Base-by-base conservation (phyloP, 2,113 vertebrate species). In the Aphelocoma coerulescens region DNA sequence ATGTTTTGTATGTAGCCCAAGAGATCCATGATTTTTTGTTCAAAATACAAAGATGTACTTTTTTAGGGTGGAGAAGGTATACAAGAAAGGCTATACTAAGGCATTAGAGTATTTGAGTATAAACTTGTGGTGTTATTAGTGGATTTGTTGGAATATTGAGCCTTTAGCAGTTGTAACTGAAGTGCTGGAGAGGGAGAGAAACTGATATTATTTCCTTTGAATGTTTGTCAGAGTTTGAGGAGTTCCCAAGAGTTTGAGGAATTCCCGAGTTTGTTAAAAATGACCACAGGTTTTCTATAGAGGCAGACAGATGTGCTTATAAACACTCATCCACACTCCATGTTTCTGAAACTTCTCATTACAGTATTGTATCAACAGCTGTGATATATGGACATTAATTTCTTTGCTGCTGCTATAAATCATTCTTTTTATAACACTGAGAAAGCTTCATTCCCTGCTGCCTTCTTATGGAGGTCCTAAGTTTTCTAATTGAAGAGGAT, bases 311-410 rank as follows among this genome's bases (percentile, higher is more conserved):
- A 57, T 68, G 22, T 61, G 16, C 14, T 59, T 69, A 35, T 62
- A 87, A 86, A 61, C 30, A 21, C 0, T 7, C 41, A 80, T 37
- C 54, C 35, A 20, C 0, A 0, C 13, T 88, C 11, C 5, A 1
- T 16, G 24, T 73, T 88, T 88, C 51, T 80, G 51, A 94, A 80
- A 59, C 7, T 5, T 82, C 62, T 92, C 24, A 13, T 81, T 87
- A 54, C 22, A 17, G 6, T 37, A 49, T 55, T 44, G 10, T 61
- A 79, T 58, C 46, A 86, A 44, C 46, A 80, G 43, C 59, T 74
- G 21, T 74, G 43, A 59, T 71, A 63, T 19, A 69, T n/a, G 16
- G 44, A 52, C 30, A 3, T n/a, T 44, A 66, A 76, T 83, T 69
- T 41, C 39, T 92, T 83, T 87, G 22, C 57, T 85, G 69, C 15